phyloP scores from a whole-genome alignment of 2,888 invertebrate species.

The Folsomia manolachei region DNA sequence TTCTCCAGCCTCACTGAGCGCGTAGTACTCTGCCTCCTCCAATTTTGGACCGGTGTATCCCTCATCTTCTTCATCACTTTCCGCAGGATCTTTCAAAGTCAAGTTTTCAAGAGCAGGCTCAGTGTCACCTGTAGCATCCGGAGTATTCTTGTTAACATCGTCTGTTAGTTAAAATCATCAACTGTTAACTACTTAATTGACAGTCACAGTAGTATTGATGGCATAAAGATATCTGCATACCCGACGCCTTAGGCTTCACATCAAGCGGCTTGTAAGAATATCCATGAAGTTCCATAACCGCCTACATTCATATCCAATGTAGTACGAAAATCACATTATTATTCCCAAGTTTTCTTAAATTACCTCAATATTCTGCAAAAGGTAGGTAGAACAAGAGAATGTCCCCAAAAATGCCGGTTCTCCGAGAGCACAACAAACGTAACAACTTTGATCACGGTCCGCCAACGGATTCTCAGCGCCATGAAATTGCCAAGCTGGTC shows the following conservation, averaged over 20 bases:
- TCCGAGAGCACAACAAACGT: slow-evolving; percentile 48
- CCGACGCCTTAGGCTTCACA: background rate
- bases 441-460: slow-evolving; percentile 48
- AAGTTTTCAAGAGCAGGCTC: background rate
- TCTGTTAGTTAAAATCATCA: background rate
- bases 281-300: slow-evolving; percentile 47
- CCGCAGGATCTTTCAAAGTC: no score
- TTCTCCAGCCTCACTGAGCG: slow-evolving; percentile 48
- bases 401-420: slow-evolving; percentile 48
- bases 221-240: background rate
- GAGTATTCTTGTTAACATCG: background rate
- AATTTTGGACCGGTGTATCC: slow-evolving; percentile 14
- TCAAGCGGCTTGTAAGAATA: slow-evolving; percentile 21
- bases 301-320: slow-evolving; percentile 21
- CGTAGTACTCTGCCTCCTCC: slow-evolving; percentile 27
- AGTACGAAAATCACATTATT: background rate
- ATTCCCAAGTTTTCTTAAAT: background rate
- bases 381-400: slow-evolving; percentile 43
- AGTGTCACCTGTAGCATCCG: background rate
- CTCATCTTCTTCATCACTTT: slow-evolving; percentile 17
- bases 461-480: slow-evolving; percentile 49
- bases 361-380: slow-evolving; percentile 47
- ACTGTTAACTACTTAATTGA: background rate
- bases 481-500: slow-evolving; percentile 48
- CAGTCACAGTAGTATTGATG: background rate